Evolutionary conservation across 2,888 invertebrate species (phyloP), one percentile per base, ranked within the genome.

Genomic region (Halictus quadricinctus): DNA sequence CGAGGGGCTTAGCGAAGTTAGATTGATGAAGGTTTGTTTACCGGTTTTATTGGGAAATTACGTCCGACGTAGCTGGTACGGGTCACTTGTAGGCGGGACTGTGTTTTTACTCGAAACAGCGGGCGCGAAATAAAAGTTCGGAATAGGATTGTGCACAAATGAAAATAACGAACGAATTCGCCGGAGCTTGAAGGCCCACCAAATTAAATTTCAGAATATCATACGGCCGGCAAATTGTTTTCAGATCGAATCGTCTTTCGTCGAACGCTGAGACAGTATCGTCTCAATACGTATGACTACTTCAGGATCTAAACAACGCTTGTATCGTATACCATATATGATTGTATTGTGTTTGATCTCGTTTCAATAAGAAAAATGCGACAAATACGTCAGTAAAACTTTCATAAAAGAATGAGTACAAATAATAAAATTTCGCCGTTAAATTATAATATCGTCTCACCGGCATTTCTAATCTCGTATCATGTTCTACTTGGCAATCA

Each of bases 11-110:
- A 41, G 41, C 50, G 5, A 50, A 29, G 58, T 36, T 8, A 50
- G 72, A 81, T 72, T 77, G 77, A 81, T 73, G 73, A 29, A 50
- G 50, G 48, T 48, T 81, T 64, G 72, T 77, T 77, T 66, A 66
- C 41, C 29, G 58, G 25, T 72, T 50, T 72, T 77, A 66, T 77
- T 25, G 41, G 41, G 18, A 48, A 76, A 78, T 72, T 72, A 58
- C 25, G 72, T 25, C 48, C 48, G 48, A 18, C 21, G 66, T 12
- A 8, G 18, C 66, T 2, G 66, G 66, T 13, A 21, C 66, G 66
- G 66, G 66, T 66, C 66, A 36, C 66, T 66, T 29, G 64, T 64
- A 64, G 29, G 29, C 7, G 25, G 15, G 13, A 12, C 13, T 13
- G 64, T 25, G 64, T 64, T 64, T 64, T 64, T 64, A 64, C 15